Evolutionary conservation across 2,797 vertebrate genomes (phyloP), one percentile per base, ranked within the genome.

Genomic region (Monodelphis domestica): DNA sequence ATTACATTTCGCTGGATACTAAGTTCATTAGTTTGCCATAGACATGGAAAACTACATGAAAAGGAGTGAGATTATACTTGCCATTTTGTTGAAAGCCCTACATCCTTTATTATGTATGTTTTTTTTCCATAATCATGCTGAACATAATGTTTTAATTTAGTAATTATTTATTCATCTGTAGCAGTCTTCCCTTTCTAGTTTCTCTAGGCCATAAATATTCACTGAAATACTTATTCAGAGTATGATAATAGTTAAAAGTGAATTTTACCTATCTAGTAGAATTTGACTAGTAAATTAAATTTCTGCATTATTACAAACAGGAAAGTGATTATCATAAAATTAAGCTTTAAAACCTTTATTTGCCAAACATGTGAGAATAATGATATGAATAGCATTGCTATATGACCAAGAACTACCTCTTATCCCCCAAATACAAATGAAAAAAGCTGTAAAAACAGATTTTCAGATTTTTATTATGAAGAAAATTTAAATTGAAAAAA

Each of bases 271-370:
- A 33, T 53, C 12, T 88, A 29, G 33, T 88, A 30, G 17, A 12
- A 53, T 53, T 88, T 88, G 29, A 52, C 14, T 33, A 88, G 53
- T 50, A 26, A 11, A 84, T 84, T 84, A 50, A 84, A 10, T 70
- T 50, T 84, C 17, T 45, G 38, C 21, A 45, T 78, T 45, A 28
- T 90, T 92, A 54, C 92, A 88, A 94, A 45, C 10, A 91, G 53
- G 54, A 91, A 90, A 59, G 57, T 51, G 78, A 52, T 94, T 91
- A 90, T 94, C n/a, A 94, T 4, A 93, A 78, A 84, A 84, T 15
- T 88, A 93, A 91, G 56, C 33, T 26, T 92, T 50, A 92, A 94
- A 93, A 91, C 70, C 92, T 96, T 26, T 24, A 45, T 78, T 30
- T 12, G 28, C 88, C 7, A 30, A 45, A 63, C 30, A 28, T 70